Base-by-base conservation (phyloP, 1,140 invertebrate genomes). In the Pseudomyrmex dendroicus region DNA sequence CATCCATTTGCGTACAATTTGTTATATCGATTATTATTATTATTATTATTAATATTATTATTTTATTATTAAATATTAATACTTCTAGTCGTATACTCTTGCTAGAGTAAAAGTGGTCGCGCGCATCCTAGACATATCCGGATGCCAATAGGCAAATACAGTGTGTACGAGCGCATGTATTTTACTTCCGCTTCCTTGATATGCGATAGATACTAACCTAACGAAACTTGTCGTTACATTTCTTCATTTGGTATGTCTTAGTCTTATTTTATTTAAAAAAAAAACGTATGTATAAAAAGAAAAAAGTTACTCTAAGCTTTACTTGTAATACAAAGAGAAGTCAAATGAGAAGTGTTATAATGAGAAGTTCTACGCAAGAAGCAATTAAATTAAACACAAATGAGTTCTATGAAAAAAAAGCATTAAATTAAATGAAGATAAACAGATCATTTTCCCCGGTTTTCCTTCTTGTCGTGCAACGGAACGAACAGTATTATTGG, bases 51-150 rank as follows among this genome's bases (percentile, higher is more conserved):
- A 7, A 0, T 35, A 7, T 35, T 35, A 64, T 93, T 89, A 92
- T 35, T 35, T 93, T 92, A 93, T 93, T 91, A 90, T 93, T 93
- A 93, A 91, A 92, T 93, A 93, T 93, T 94, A 94, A 94, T 94
- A 94, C 93, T 94, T 94, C 93, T 94, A 94, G 92, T 94, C 93
- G 93, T 94, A 94, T 94, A 94, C 93, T 92, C 93, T 92, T 91
- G 89, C 87, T 92, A 94, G 93, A 94, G 93, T 94, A 94, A 92
- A 92, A 92, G 89, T 93, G 93, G 91, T 93, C 93, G 93, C 91
- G 89, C 91, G 90, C 89, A 86, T 89, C 88, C 89, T 89, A 84
- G 88, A 68, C 86, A 82, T 80, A 83, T 84, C 87, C 89, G 86
- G 86, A 91, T 91, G 89, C 92, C 84, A 91, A 35, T 92, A 93